Evolutionary conservation across 2,797 vertebrate species (phyloP).

Genomic region (Lepidocolaptes lacrymiger): DNA sequence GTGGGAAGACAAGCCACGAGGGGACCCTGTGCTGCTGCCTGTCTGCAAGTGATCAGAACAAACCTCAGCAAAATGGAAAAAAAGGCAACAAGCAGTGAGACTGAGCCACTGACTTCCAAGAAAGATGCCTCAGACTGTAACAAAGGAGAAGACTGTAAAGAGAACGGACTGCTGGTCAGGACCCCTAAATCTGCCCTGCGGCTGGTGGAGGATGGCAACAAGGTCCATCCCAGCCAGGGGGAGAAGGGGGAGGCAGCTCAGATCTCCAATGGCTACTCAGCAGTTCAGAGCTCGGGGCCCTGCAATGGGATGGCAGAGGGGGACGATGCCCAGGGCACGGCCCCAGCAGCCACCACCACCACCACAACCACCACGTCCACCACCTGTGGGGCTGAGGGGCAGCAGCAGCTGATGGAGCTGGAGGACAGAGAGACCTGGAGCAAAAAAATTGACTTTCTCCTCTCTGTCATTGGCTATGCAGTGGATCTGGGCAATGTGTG

Average conservation of each 20-base stretch:
- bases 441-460: slow-evolving; percentile 98
- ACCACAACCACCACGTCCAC: slow-evolving; percentile 85
- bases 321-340: slow-evolving; percentile 63
- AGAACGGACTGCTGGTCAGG: slow-evolving; percentile 81
- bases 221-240: slow-evolving; percentile 45
- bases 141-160: slow-evolving; percentile 76
- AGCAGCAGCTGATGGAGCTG: slow-evolving; percentile 55
- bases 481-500: slow-evolving; percentile 98
- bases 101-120: slow-evolving; percentile 74
- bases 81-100: slow-evolving; percentile 72
- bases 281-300: slow-evolving; percentile 80
- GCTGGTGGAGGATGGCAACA: slow-evolving; percentile 67
- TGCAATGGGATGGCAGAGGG: slow-evolving; percentile 62
- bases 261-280: slow-evolving; percentile 90
- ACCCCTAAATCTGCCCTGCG: slow-evolving; percentile 70
- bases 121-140: slow-evolving; percentile 70
- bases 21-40: background rate
- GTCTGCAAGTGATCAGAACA: slow-evolving; percentile 26
- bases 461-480: slow-evolving; percentile 96
- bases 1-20: background rate
- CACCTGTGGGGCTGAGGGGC: slow-evolving; percentile 75
- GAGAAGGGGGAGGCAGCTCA: slow-evolving; percentile 78
- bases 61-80: slow-evolving; percentile 83
- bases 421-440: slow-evolving; percentile 91
- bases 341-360: slow-evolving; percentile 79